Conservation (phyloP, 2,888 invertebrate species). For the Coelinius sp. region DNA sequence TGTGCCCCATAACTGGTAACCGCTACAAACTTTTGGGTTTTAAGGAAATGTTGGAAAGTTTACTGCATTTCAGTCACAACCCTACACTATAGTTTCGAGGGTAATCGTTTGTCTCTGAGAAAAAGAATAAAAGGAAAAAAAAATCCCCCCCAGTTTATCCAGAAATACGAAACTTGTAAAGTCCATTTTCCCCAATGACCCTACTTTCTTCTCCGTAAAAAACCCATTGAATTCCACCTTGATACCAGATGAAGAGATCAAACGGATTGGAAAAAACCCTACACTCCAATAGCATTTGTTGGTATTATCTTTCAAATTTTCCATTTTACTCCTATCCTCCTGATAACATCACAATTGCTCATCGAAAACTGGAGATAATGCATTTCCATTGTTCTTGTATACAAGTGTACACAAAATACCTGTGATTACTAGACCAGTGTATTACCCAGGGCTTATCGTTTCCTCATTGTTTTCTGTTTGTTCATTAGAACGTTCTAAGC, state of each 20-base stretch:
- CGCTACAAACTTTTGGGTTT: constrained; percentile 30
- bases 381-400: constrained; percentile 57
- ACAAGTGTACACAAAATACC: constrained; percentile 44
- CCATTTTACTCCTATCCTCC: constrained; percentile 29
- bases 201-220: neutral
- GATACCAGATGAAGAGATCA: neutral
- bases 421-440: neutral
- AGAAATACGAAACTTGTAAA: constrained; percentile 5
- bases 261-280: constrained; percentile 9
- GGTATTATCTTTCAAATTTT: neutral
- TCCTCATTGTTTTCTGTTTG: constrained; percentile 58
- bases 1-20: constrained; percentile 32
- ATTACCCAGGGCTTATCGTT: neutral
- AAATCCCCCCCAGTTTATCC: no score
- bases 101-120: constrained; percentile 1
- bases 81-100: constrained; percentile 1
- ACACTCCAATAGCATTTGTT: constrained; percentile 32
- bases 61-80: constrained; percentile 27
- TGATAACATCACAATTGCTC: constrained; percentile 58
- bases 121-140: neutral
- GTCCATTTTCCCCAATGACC: constrained; percentile 19
- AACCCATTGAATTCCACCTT: neutral
- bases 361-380: constrained; percentile 59
- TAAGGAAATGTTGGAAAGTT: constrained; percentile 28
- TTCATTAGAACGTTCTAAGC: constrained; percentile 62